Percentiles rank a stretch among this genome's conserved stretches.
Evolutionary conservation across 1,140 invertebrate species (phyloP).

Genomic region (Solenopsis fugax): DNA sequence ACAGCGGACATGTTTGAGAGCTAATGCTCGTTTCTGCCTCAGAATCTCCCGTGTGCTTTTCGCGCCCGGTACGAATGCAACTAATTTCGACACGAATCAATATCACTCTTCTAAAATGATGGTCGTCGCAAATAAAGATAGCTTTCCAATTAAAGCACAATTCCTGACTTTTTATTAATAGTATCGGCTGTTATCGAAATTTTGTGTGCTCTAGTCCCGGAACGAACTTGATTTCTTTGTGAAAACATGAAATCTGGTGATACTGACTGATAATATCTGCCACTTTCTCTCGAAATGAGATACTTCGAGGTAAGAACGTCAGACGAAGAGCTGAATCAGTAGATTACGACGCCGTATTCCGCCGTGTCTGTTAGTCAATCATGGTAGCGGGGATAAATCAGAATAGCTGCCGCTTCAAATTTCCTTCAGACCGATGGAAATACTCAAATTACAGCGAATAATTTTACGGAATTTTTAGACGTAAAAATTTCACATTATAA

Average conservation of each 20-base stretch:
- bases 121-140: slow-evolving; percentile 1
- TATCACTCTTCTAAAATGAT: slow-evolving; percentile 3
- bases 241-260: not conserved
- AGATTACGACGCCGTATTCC: not conserved
- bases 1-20: slow-evolving; percentile 75
- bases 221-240: not conserved
- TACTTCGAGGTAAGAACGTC: not conserved
- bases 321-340: slow-evolving; percentile 33
- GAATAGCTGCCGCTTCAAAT: not conserved
- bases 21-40: slow-evolving; percentile 56
- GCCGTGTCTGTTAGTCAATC: not conserved
- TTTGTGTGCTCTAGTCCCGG: not conserved
- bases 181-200: not conserved
- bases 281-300: not conserved
- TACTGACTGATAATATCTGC: not conserved
- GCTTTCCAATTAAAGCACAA: slow-evolving; percentile 16
- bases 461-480: slow-evolving; percentile 10
- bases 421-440: not conserved
- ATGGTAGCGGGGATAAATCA: slow-evolving; percentile 11
- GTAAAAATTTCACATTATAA: slow-evolving; percentile 14
- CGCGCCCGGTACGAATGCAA: slow-evolving; percentile 36
- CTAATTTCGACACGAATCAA: slow-evolving; percentile 45
- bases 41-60: slow-evolving; percentile 61
- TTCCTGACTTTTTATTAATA: slow-evolving; percentile 7
- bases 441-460: not conserved